Base-by-base conservation (phyloP, 64 coral and sea anemone genomes). In the Porites australiensis region DNA sequence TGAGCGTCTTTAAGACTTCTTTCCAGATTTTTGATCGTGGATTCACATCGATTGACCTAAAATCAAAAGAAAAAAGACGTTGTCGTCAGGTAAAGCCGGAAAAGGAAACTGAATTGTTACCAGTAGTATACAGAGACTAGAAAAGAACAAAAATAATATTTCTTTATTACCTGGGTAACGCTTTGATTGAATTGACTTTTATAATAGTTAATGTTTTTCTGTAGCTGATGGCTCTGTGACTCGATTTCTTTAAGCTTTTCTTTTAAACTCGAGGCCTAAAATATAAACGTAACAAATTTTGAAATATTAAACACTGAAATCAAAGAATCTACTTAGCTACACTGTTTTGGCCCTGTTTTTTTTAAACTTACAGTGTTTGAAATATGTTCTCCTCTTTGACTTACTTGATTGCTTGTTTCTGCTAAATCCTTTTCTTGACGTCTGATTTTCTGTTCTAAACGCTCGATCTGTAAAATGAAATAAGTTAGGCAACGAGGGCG, bases 131-230 rank as follows among this genome's bases (percentile, higher is more conserved):
- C 53, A 57, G 1, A 7, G 12, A 57, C 7, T 57, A 9, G 12
- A 57, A 57, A 57, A 57, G 12, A 57, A 57, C 7, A 57, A 57
- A 7, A 57, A 12, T 12, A 57, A 57, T 57, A 57, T 57, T 12
- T 57, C 54, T 57, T 12, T 9, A 57, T 59, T 72, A 98, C 96
- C 93, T 98, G 96, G 4, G 77, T 82, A 13, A 92, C 93, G 46
- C 93, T 98, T 62, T 92, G 90, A 46, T 98, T 92, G 8, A 95
- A 87, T 46, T 95, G 96, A 48, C 92, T 87, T 72, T 98, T 98
- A 13, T 98, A 98, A 70, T 98, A 95, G 16, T 49, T 89, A 6
- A 98, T 62, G 58, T 92, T 98, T 50, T 95, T 92, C 79, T 95
- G 93, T 10, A 98, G 73, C 44, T 91, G 82, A 20, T 95, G 90